phyloP scores from a whole-genome alignment of 2,113 vertebrate species.

The Myanophis thanlyinensis region DNA sequence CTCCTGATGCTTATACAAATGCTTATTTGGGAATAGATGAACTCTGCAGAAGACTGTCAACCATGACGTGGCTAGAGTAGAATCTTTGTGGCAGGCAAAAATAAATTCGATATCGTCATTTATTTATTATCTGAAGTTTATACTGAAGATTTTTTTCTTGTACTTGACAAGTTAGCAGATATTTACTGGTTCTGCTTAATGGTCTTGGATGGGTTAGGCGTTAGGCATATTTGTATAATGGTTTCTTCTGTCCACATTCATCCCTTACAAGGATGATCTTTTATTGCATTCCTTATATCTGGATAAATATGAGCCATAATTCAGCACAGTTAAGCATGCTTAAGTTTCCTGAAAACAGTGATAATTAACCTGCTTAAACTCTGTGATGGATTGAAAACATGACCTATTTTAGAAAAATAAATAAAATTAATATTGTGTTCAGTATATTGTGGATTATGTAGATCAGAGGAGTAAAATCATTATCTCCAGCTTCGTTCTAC shows the following conservation, averaged over 20 bases:
- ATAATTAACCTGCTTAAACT: not conserved
- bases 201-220: not conserved
- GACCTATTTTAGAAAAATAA: not conserved
- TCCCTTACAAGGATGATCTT: not conserved
- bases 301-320: not conserved
- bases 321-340: not conserved
- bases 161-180: not conserved
- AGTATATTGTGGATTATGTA: not conserved
- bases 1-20: not conserved
- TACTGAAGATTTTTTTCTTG: not conserved
- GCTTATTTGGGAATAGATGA: not conserved
- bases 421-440: not conserved
- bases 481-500: not conserved
- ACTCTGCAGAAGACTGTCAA: not conserved
- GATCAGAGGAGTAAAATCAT: not conserved
- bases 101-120: not conserved
- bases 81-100: not conserved
- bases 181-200: not conserved
- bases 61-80: not conserved
- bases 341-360: not conserved
- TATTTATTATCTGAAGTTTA: not conserved
- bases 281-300: not conserved
- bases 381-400: not conserved
- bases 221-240: not conserved
- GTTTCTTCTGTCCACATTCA: not conserved